A percentile compares a stretch with the other conserved stretches of the same genome.
Evolutionary conservation across 2,888 invertebrate genomes (phyloP).

Genomic region (Corbicula japonica): DNA sequence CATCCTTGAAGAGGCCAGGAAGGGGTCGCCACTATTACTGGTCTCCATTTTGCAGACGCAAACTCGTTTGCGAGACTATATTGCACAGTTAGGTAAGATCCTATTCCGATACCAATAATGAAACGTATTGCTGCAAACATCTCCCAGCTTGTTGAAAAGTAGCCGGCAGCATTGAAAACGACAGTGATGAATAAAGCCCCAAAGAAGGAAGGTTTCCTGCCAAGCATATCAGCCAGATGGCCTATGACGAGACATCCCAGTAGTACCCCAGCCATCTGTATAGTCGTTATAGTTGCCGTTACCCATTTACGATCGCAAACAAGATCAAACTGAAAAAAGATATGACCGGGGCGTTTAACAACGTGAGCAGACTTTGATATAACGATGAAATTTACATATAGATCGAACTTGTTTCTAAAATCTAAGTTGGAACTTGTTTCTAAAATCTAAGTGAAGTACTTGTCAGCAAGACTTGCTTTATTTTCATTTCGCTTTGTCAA

Average conservation of each 20-base stretch:
- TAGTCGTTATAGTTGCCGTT: slow-evolving; percentile 37
- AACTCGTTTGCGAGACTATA: slow-evolving; percentile 45
- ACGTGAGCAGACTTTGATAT: no score
- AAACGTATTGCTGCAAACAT: slow-evolving; percentile 37
- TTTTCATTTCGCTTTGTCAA: no score
- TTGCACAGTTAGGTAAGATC: slow-evolving; percentile 34
- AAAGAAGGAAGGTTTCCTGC: slow-evolving; percentile 36
- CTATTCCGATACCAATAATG: slow-evolving; percentile 39
- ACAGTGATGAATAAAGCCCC: slow-evolving; percentile 19
- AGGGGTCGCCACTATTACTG: slow-evolving; percentile 46
- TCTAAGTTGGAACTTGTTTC: no score
- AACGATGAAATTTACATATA: no score
- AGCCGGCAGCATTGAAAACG: slow-evolving; percentile 23
- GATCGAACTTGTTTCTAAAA: no score
- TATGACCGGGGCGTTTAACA: neutral
- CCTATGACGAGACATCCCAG: slow-evolving; percentile 26
- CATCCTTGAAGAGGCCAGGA: slow-evolving; percentile 52
- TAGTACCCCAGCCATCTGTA: slow-evolving; percentile 33
- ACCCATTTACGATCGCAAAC: slow-evolving; percentile 37
- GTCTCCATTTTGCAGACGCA: slow-evolving; percentile 34
- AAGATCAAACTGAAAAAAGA: slow-evolving; percentile 37
- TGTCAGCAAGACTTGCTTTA: no score
- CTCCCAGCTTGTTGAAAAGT: slow-evolving; percentile 37
- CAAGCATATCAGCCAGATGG: slow-evolving; percentile 41
- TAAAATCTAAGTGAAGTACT: no score